Evolutionary conservation across 2,888 invertebrate genomes (phyloP).

Genomic region (Drosophila infuscata): DNA sequence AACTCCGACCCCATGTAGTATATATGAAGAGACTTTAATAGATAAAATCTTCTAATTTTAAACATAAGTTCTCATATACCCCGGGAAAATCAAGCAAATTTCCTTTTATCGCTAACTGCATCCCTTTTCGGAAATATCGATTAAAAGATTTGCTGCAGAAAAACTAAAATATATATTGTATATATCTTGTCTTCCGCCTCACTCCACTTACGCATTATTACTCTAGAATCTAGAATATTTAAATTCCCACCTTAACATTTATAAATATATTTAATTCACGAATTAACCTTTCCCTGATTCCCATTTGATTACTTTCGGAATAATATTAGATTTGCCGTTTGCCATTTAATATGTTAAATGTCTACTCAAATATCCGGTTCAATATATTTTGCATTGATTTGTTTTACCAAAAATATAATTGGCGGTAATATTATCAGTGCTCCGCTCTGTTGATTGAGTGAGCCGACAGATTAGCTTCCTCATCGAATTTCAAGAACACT

Average conservation of each 20-base stretch:
- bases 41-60: too few relatives aligned
- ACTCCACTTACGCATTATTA: neutral
- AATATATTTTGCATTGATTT: constrained; percentile 65
- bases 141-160: neutral
- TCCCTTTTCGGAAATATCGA: too few relatives aligned
- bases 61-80: too few relatives aligned
- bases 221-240: neutral
- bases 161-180: neutral
- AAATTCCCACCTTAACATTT: neutral
- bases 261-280: neutral
- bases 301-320: neutral
- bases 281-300: neutral
- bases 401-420: constrained; percentile 67
- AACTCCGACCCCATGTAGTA: too few relatives aligned
- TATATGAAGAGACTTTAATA: too few relatives aligned
- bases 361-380: constrained; percentile 24
- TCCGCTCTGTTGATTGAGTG: constrained; percentile 40
- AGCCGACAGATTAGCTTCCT: constrained; percentile 66
- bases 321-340: neutral
- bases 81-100: too few relatives aligned
- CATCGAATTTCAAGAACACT: constrained; percentile 70
- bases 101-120: too few relatives aligned
- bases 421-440: constrained; percentile 19
- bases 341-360: constrained; percentile 16
- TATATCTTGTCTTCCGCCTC: neutral